Conservation (phyloP, 2,888 invertebrate genomes). For the Nomada lathburiana region DNA sequence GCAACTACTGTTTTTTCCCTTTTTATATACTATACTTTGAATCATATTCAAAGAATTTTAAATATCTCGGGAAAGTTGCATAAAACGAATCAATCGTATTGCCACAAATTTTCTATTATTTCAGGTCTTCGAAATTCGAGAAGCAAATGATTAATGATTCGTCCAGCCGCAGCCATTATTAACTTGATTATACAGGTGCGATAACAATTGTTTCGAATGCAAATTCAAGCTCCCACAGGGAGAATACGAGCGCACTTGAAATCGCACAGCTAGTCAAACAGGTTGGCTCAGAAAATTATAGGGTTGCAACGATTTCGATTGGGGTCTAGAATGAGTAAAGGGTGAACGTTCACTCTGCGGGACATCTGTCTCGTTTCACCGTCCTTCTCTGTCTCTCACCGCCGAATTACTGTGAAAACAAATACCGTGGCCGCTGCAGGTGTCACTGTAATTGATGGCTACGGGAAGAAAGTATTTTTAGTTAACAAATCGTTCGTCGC, state of each 20-base stretch:
- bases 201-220: neutral
- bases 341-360: constrained; percentile 35
- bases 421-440: constrained; percentile 12
- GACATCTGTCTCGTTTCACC: constrained; percentile 58
- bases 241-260: neutral
- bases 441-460: neutral
- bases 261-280: neutral
- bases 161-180: too few relatives aligned
- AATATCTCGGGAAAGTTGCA: too few relatives aligned
- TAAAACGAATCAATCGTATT: too few relatives aligned
- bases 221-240: neutral
- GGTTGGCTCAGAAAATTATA: constrained; percentile 36
- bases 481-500: too few relatives aligned
- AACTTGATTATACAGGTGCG: too few relatives aligned
- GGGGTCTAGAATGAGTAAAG: neutral
- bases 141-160: too few relatives aligned
- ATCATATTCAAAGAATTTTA: too few relatives aligned
- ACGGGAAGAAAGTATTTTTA: too few relatives aligned
- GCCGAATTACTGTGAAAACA: neutral
- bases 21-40: too few relatives aligned
- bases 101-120: too few relatives aligned
- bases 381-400: constrained; percentile 17
- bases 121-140: too few relatives aligned
- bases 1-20: too few relatives aligned
- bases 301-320: neutral